Percentiles rank a stretch among this genome's conserved stretches.
Evolutionary conservation across 1,140 invertebrate species (phyloP).

Genomic region (Mactra quadrangularis): DNA sequence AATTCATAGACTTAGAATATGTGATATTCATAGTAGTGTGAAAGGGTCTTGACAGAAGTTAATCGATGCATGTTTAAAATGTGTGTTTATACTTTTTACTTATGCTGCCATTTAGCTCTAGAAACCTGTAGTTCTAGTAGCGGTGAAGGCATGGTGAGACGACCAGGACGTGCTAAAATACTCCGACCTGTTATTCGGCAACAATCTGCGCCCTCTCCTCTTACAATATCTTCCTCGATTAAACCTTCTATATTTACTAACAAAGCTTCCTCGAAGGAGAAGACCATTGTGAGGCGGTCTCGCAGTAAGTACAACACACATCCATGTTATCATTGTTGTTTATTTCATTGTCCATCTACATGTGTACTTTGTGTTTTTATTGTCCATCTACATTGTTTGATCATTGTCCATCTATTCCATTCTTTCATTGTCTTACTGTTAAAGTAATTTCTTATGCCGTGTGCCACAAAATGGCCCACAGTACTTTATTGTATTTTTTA

Average conservation of each 20-base stretch:
- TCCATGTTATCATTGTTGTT: too few relatives aligned
- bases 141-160: constrained; percentile 20
- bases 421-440: too few relatives aligned
- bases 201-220: constrained; percentile 43
- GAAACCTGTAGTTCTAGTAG: constrained; percentile 48
- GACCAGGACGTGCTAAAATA: constrained; percentile 21
- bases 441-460: too few relatives aligned
- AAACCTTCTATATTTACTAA: constrained; percentile 62
- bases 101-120: constrained; percentile 21
- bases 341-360: too few relatives aligned
- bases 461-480: too few relatives aligned
- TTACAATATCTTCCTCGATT: constrained; percentile 29
- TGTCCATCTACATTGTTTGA: too few relatives aligned
- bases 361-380: too few relatives aligned
- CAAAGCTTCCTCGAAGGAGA: constrained; percentile 43
- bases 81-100: constrained; percentile 27
- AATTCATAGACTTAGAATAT: too few relatives aligned
- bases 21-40: too few relatives aligned
- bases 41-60: too few relatives aligned
- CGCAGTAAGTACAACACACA: constrained; percentile 49
- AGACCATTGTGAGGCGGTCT: constrained; percentile 23
- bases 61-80: background rate
- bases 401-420: too few relatives aligned
- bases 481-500: too few relatives aligned
- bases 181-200: constrained; percentile 47